Conservation (phyloP, 1,140 invertebrate genomes). For the Pygmarrhopalites habei region DNA sequence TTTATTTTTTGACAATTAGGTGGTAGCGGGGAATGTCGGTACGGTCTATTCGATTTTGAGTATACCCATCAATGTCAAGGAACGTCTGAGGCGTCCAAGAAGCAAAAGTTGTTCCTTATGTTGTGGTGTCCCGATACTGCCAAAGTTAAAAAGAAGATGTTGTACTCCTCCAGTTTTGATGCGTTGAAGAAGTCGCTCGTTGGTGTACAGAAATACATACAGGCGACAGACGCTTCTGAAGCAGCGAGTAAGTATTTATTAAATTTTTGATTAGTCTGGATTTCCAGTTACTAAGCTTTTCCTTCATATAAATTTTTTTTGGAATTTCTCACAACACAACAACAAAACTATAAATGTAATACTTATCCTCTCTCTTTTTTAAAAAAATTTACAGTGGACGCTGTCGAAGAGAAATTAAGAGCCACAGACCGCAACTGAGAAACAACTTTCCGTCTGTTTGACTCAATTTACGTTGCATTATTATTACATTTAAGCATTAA, state of each 20-base stretch:
- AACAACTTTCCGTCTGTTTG: not conserved
- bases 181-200: conserved; percentile 90
- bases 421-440: conserved; percentile 82
- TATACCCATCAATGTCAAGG: conserved; percentile 92
- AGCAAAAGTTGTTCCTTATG: conserved; percentile 92
- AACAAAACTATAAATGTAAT: too few relatives aligned
- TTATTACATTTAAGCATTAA: conserved; percentile 14
- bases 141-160: conserved; percentile 98
- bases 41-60: conserved; percentile 90
- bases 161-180: conserved; percentile 95
- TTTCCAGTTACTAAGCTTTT: too few relatives aligned
- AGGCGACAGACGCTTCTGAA: conserved; percentile 85
- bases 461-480: conserved; percentile 13
- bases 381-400: too few relatives aligned
- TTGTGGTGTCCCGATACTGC: conserved; percentile 95
- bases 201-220: conserved; percentile 93
- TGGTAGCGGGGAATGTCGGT: conserved; percentile 82
- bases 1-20: too few relatives aligned
- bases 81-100: conserved; percentile 86
- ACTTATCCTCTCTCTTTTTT: too few relatives aligned
- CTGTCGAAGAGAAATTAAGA: conserved; percentile 84
- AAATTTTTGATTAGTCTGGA: too few relatives aligned
- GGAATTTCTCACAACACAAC: too few relatives aligned
- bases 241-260: too few relatives aligned
- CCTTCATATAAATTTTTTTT: too few relatives aligned